A percentile compares a stretch with the other conserved stretches of the same genome.
These are phyloP conservation scores for Gymnogyps californianus DNA, from an alignment of 2,113 vertebrate genomes.

Conservation along the genomic window DNA sequence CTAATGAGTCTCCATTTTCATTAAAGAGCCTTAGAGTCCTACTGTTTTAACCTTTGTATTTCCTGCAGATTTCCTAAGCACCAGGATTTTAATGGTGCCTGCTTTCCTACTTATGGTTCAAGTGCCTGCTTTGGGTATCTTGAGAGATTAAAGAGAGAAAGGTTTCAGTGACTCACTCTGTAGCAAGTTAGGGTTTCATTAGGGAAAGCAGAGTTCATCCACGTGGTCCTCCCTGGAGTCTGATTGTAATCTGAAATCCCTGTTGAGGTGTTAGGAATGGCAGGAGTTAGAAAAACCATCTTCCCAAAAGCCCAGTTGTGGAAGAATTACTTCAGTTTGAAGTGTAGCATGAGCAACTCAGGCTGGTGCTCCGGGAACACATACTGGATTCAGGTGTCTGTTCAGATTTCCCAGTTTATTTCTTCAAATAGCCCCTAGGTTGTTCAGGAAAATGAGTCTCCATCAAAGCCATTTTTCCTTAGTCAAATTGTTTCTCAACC, in stretches of 20 bases:
- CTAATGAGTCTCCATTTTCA: not conserved
- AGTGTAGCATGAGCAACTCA: not conserved
- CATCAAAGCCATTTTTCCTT: not conserved
- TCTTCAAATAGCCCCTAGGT: not conserved
- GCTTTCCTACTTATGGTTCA: not conserved
- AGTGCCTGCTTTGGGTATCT: not conserved
- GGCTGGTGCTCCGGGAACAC: not conserved
- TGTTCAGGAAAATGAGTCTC: not conserved
- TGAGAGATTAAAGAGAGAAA: not conserved
- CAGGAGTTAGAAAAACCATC: constrained; percentile 13
- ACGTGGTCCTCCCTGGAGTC: not conserved
- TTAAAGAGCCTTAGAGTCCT: not conserved
- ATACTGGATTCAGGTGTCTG: not conserved
- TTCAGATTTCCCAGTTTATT: constrained; percentile 30
- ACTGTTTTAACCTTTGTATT: not conserved
- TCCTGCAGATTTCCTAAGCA: constrained; percentile 17
- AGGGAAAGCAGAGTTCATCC: constrained; percentile 20
- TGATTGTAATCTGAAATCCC: constrained; percentile 54
- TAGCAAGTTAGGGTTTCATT: not conserved
- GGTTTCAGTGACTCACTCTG: constrained; percentile 22
- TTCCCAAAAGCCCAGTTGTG: constrained; percentile 15
- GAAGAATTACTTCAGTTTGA: constrained; percentile 3
- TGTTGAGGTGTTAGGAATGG: constrained; percentile 35
- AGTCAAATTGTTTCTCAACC: not conserved
- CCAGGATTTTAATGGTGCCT: not conserved